These are phyloP conservation scores for Phrynosoma blainvillii DNA, from an alignment of 2,113 vertebrate genomes.

Conservation along the genomic window DNA sequence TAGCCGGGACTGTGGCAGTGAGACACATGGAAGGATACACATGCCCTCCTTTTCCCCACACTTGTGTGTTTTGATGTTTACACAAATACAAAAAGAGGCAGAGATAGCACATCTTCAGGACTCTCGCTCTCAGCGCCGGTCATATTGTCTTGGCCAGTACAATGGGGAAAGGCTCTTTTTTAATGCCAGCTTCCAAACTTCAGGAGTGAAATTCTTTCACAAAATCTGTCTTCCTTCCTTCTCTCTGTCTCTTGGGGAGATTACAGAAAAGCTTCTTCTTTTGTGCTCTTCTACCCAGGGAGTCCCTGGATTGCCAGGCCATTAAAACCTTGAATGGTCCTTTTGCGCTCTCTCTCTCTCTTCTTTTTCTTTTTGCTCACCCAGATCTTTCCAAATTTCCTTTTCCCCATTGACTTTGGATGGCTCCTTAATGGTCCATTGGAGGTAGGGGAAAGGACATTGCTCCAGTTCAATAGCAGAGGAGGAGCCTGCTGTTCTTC, in stretches of 20 bases:
- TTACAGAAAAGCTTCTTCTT: background rate
- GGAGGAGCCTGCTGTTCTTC: background rate
- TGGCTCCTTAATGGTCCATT: background rate
- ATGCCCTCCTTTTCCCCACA: no score
- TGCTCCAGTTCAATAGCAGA: background rate
- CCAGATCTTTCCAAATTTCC: background rate
- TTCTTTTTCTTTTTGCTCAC: background rate
- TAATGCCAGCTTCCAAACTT: background rate
- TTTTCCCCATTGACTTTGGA: background rate
- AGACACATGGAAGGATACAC: no score
- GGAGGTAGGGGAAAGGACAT: background rate
- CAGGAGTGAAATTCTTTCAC: background rate
- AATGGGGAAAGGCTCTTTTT: background rate
- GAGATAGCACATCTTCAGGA: background rate
- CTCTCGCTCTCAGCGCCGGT: background rate
- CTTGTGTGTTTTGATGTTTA: no score
- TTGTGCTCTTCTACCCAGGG: conserved; percentile 8
- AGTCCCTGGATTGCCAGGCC: background rate
- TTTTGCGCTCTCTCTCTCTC: background rate
- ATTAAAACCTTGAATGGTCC: background rate
- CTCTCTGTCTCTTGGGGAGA: background rate
- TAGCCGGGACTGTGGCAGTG: no score
- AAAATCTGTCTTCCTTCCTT: no score
- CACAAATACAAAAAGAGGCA: no score
- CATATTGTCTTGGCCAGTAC: background rate